Percentiles rank a stretch among this genome's conserved stretches.
phyloP scores from a whole-genome alignment of 2,797 vertebrate genomes.

The Neosilurus mollespiculum region DNA sequence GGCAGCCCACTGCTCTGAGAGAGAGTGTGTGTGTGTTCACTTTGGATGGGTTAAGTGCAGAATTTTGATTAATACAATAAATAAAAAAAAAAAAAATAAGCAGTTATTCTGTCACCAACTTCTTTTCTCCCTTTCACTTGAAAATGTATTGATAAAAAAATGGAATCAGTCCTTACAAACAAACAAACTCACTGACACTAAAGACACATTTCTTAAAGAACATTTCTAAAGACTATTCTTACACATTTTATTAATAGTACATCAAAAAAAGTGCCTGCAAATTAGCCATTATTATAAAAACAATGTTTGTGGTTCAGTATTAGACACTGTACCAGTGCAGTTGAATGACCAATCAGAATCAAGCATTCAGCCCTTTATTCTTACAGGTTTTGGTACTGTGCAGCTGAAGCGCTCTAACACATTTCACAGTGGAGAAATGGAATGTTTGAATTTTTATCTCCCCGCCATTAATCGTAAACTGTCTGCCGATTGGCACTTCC shows the following conservation, averaged over 20 bases:
- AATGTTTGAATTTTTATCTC: constrained; percentile 57
- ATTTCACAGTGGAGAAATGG: constrained; percentile 49
- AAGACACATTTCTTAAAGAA: background rate
- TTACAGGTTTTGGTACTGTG: background rate
- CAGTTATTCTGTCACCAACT: background rate
- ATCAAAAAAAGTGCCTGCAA: background rate
- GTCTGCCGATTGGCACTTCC: constrained; percentile 78
- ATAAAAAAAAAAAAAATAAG: too few species aligned
- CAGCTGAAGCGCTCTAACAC: constrained; percentile 36
- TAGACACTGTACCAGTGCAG: background rate
- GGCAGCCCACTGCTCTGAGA: too few species aligned
- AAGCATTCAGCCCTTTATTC: background rate
- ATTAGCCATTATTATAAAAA: background rate
- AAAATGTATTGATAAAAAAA: background rate
- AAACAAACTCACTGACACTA: background rate
- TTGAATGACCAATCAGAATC: background rate
- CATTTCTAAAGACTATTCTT: background rate
- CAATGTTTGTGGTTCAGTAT: too few species aligned
- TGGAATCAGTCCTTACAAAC: background rate
- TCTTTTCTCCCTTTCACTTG: background rate
- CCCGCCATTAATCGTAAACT: constrained; percentile 79
- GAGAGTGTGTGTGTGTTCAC: too few species aligned
- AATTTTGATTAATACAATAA: too few species aligned
- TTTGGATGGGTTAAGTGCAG: too few species aligned
- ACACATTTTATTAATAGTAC: background rate